Base-by-base conservation (phyloP, 2,113 vertebrate genomes). In the Enhydra lutris region DNA sequence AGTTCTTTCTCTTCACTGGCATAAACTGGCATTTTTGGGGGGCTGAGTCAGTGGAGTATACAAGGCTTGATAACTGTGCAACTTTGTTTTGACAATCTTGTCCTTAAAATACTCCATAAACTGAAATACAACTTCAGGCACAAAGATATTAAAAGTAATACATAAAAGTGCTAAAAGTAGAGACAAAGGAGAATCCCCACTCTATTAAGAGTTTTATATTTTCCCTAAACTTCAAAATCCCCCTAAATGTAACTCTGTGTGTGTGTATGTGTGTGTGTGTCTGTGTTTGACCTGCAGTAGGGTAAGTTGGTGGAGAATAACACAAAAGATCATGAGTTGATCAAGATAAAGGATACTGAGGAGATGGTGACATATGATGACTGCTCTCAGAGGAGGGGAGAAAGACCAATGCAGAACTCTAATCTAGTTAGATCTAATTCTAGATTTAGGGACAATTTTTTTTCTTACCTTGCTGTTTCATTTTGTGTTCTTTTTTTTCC, bases 41-140 rank as follows among this genome's bases (percentile, higher is more conserved):
- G 20, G 24, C 20, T 26, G 17, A 83, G 8, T 29, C 57, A 87
- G 7, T 74, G 24, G 78, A 79, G 18, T 39, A 50, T 18, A 81
- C 17, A 95, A 93, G 69, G 47, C 21, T 67, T 95, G 57, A 57
- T 69, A 74, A 69, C 8, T 79, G 3, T 67, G 29, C 18, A 67
- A 84, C 84, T 96, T 93, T 87, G 65, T 91, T 92, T 92, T 95
- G 42, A 89, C 97, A 29, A 79, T 3, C 2, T 69, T 59, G 2
- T 84, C 17, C 45, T 13, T 59, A 31, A 86, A 71, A n/a, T 57
- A 36, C 1, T 74, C 8, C 6, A 45, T 91, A 89, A 89, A 65
- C 7, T 74, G 17, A 96, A 90, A 80, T 34, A 42, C 4, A 91
- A 45, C 3, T 55, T 71, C 83, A 90, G 31, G 3, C n/a, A 42